Conservation (phyloP, 2,888 invertebrate species). For the Mesodorylaimus sp. region DNA sequence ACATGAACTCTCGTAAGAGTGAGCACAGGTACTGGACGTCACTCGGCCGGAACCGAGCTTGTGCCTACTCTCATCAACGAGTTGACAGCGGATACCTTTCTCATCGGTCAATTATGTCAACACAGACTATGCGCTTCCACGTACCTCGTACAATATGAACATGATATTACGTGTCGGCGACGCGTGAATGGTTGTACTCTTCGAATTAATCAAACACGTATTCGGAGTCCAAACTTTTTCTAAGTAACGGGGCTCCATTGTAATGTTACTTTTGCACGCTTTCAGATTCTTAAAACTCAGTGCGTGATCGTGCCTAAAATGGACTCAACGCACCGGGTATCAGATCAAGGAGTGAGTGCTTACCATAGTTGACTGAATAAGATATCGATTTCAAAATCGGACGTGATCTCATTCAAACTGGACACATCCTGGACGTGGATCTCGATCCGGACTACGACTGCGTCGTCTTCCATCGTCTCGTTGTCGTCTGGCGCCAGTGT, state of each 20-base stretch:
- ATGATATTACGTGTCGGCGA: constrained; percentile 29
- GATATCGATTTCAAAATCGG: constrained; percentile 29
- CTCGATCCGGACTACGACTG: constrained; percentile 2
- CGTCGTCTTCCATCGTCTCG: constrained; percentile 11
- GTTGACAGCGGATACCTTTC: too few relatives aligned
- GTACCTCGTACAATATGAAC: constrained; percentile 21
- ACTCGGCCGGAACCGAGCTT: too few relatives aligned
- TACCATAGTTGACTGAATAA: constrained; percentile 26
- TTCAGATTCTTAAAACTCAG: constrained; percentile 7
- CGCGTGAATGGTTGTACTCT: constrained; percentile 22
- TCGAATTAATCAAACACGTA: constrained; percentile 28
- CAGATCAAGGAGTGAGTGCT: too few relatives aligned
- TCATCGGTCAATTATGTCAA: too few relatives aligned
- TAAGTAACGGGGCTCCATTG: constrained; percentile 18
- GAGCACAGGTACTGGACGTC: too few relatives aligned
- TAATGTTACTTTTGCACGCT: constrained; percentile 4
- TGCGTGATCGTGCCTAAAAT: constrained; percentile 11
- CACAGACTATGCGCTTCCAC: too few relatives aligned
- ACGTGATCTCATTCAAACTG: constrained; percentile 27
- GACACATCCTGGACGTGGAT: constrained; percentile 22
- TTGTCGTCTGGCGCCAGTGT: constrained; percentile 11
- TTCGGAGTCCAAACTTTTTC: constrained; percentile 29
- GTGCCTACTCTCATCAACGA: too few relatives aligned
- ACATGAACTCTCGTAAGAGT: too few relatives aligned
- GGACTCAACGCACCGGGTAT: too few relatives aligned